Base-by-base conservation (phyloP, 1,140 invertebrate genomes). In the Yoshiicerus persimilis region DNA sequence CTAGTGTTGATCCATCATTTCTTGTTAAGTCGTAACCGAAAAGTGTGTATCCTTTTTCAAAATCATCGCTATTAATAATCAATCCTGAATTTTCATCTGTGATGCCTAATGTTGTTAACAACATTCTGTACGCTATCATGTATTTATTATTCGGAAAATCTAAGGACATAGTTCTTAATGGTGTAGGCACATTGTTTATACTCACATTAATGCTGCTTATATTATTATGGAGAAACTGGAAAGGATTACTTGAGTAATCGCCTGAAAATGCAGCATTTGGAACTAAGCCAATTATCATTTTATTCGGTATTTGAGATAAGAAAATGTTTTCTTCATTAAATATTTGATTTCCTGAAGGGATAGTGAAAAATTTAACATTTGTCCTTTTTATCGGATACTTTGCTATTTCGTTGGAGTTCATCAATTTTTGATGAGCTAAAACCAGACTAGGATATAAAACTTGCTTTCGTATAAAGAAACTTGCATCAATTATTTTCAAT, bases 281-380 rank as follows among this genome's bases (percentile, higher is more conserved):
- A 25, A 93, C 91, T 90, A 93, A 92, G 27, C 91, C 92, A 20
- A 92, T 62, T 87, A 92, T 92, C 64, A 92, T 91, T 88, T 91
- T 86, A 90, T 92, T 92, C 5, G 92, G 92, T 87, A 93, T 70
- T 90, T 92, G 91, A 10, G 92, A 38, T 20, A 86, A 1, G 47
- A 89, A 88, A 5, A 90, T 23, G 38, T 89, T 87, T 70, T 88
- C 85, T 39, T 87, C 87, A 41, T 62, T 41, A 27, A 87, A 75
- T 3, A 84, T 27, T 27, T 87, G 86, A 84, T 70, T 89, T 5
- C 89, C 89, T 34, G 32, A 1, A 5, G 88, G 34, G 20, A 89
- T 87, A 1, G 88, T 87, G 34, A 89, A 89, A 41, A 47, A 89
- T 83, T 89, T 87, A 1, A 87, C 13, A 6, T 84, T 36, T n/a